These are phyloP conservation scores for Meriones unguiculatus DNA, from an alignment of 2,113 vertebrate species.

Conservation along the genomic window DNA sequence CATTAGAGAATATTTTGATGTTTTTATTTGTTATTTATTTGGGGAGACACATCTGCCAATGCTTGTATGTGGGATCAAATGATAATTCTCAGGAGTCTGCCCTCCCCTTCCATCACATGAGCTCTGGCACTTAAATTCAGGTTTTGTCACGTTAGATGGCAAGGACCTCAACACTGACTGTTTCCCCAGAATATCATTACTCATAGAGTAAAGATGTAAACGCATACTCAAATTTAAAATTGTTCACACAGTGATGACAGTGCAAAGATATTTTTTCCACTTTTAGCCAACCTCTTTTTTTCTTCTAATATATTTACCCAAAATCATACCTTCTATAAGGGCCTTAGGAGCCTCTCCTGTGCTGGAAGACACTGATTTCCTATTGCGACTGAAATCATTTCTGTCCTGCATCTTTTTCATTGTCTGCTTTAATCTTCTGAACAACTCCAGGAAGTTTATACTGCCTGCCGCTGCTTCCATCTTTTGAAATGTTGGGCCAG, in stretches of 20 bases:
- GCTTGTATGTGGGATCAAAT: background rate
- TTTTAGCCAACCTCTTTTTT: background rate
- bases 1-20: background rate
- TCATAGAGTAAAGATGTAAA: background rate
- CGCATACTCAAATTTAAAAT: constrained; percentile 32
- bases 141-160: background rate
- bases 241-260: background rate
- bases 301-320: background rate
- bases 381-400: background rate
- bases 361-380: background rate
- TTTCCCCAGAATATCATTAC: background rate
- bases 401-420: background rate
- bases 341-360: constrained; percentile 10
- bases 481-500: background rate
- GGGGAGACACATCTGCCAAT: fast-evolving
- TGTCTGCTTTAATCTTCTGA: background rate
- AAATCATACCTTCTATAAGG: background rate
- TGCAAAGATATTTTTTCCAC: background rate
- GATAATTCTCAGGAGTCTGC: no score
- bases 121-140: no score
- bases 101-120: background rate
- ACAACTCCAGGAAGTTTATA: background rate
- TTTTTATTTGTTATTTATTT: background rate
- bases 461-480: fast-evolving
- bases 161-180: background rate